Evolutionary conservation across 30 jellyfish, hydroid and myxozoan species (phyloP), one percentile per base, ranked within the genome.

Genomic region (Chironex yamaguchii): DNA sequence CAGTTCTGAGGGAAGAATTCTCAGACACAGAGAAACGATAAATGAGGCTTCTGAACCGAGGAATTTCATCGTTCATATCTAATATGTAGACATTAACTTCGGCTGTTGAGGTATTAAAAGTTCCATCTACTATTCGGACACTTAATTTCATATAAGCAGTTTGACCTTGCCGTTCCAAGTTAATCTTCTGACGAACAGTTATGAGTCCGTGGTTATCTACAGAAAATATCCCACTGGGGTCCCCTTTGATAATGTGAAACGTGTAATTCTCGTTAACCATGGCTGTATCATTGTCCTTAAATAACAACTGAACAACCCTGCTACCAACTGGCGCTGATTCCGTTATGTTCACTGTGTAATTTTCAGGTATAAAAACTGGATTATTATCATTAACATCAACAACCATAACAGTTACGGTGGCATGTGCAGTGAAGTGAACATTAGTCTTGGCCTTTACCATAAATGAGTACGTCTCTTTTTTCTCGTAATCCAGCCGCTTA

Each of bases 381-480:
- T 78, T 67, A 42, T 89, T 94, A 77, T 94, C 97, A 71, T 94
- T 94, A 72, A 89, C 49, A 62, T 94, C 99, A 6, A 85, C 70
- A 21, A 94, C 90, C 48, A 21, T 17, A 26, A 94, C 90, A 6
- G 51, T 62, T 12, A 94, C 97, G 20, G 69, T 21, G 52, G 96
- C 89, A 36, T 85, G 80, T 0, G 95, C 77, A 4, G 35, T 31
- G 48, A 85, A 52, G 30, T 82, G 82, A 71, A 58, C 89, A 71
- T 63, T 72, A 67, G 73, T 85, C 25, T 89, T 85, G 31, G 97
- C 98, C 29, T 82, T 82, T 4, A 89, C 94, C n/a, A 69, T 51
- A 69, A 93, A 88, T 11, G 84, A 75, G 69, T 93, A 93, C 28
- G 6, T 33, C 6, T 73, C 32, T 50, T 85, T 82, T 62, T 22